Conservation (phyloP, 1,140 invertebrate species). For the Macrostomum lignano region DNA sequence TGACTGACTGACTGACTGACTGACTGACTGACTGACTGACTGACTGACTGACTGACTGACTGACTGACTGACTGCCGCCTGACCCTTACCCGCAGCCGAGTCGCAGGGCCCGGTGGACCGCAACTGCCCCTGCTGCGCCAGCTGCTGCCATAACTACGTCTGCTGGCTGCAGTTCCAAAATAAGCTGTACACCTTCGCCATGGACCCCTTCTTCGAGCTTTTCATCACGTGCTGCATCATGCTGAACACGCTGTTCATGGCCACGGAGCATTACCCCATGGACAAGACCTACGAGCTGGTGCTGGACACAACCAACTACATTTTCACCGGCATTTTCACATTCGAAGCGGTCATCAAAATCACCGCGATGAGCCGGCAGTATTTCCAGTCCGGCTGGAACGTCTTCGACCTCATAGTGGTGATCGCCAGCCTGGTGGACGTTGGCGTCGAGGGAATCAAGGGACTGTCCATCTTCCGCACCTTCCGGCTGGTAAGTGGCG, state of each 20-base stretch:
- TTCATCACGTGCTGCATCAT: conserved; percentile 91
- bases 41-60: no score
- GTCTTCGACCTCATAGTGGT: conserved; percentile 78
- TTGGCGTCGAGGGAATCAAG: conserved; percentile 60
- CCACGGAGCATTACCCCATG: conserved; percentile 77
- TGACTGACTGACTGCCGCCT: no score
- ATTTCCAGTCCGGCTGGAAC: conserved; percentile 71
- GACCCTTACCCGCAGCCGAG: no score
- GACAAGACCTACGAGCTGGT: conserved; percentile 32
- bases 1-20: no score
- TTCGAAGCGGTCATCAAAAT: conserved; percentile 12
- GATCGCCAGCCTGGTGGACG: conserved; percentile 57
- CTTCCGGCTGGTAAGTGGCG: conserved; percentile 84
- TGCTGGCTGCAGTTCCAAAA: conserved; percentile 17
- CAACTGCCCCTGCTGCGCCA: conserved; percentile 51
- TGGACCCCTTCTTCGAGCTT: conserved; percentile 81
- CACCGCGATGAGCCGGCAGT: conserved; percentile 19
- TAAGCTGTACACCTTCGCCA: conserved; percentile 33
- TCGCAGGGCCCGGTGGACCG: conserved; percentile 49
- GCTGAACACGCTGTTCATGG: conserved; percentile 87
- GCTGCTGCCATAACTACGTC: conserved; percentile 8
- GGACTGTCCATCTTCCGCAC: conserved; percentile 75
- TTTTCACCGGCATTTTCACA: conserved; percentile 45
- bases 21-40: no score
- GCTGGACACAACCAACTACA: conserved; percentile 50